Evolutionary conservation across 2,113 vertebrate genomes (phyloP).

Genomic region (Hucho hucho): DNA sequence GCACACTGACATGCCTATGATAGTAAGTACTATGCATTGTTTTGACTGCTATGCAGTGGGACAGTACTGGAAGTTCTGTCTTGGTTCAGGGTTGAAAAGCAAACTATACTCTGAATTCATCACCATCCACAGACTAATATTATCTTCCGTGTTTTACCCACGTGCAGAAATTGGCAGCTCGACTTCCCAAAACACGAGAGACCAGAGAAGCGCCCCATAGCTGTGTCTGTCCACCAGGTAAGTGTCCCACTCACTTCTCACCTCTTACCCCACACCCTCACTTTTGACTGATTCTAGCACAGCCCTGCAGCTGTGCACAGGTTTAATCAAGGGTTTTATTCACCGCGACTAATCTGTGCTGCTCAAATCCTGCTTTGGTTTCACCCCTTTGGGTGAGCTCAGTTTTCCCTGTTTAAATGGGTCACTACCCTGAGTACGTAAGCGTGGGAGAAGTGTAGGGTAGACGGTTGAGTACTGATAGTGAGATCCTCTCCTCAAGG

Average conservation of each 20-base stretch:
- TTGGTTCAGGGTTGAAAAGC: constrained; percentile 42
- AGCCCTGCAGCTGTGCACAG: constrained; percentile 5
- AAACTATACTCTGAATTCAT: not conserved
- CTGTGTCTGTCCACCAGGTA: constrained; percentile 79
- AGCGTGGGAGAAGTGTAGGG: not conserved
- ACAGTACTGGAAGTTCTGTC: constrained; percentile 30
- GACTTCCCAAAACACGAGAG: constrained; percentile 68
- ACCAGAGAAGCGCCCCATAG: constrained; percentile 64
- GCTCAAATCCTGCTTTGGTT: constrained; percentile 18
- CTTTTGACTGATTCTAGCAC: constrained; percentile 12
- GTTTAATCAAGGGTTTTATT: constrained; percentile 1
- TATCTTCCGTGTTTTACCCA: constrained; percentile 13
- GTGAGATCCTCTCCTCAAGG: not conserved
- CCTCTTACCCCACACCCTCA: too few species aligned
- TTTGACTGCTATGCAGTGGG: constrained; percentile 27
- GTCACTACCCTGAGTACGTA: not conserved
- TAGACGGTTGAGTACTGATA: not conserved
- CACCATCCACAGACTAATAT: not conserved
- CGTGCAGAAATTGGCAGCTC: constrained; percentile 70
- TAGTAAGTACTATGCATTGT: constrained; percentile 9
- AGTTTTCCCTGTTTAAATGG: constrained; percentile 1
- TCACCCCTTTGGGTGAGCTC: not conserved
- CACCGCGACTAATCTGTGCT: constrained; percentile 3
- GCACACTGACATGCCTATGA: constrained; percentile 20
- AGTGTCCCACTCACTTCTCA: not conserved